A percentile compares a stretch with the other conserved stretches of the same genome.
phyloP scores from a whole-genome alignment of 2,888 invertebrate species.

The Xanthorhoe spadicearia region DNA sequence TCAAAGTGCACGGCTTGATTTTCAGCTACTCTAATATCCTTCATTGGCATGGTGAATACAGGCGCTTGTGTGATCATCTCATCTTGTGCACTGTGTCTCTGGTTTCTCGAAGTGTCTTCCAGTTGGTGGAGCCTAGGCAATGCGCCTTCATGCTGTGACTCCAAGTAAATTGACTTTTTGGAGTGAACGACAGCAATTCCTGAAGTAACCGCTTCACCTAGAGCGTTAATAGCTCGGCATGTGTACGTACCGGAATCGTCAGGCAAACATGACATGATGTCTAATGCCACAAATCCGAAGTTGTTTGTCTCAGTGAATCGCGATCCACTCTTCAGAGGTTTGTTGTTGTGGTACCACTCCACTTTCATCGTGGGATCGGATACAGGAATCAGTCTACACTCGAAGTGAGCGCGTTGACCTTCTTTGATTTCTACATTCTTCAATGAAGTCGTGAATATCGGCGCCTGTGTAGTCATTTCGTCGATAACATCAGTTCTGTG shows the following conservation, averaged over 20 bases:
- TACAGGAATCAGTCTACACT: conserved; percentile 96
- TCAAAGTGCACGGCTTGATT: conserved; percentile 97
- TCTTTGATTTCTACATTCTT: conserved; percentile 97
- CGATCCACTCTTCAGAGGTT: conserved; percentile 95
- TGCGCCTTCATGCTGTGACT: conserved; percentile 95
- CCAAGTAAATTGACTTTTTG: conserved; percentile 93
- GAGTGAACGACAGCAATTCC: conserved; percentile 93
- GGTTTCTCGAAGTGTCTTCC: conserved; percentile 91
- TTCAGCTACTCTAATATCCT: conserved; percentile 93
- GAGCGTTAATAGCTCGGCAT: conserved; percentile 94
- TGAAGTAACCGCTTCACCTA: conserved; percentile 97
- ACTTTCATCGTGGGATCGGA: conserved; percentile 97
- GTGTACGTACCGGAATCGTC: conserved; percentile 99
- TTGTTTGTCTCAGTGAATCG: conserved; percentile 98
- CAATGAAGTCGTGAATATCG: conserved; percentile 96
- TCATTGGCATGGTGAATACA: conserved; percentile 95
- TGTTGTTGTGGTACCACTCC: conserved; percentile 97
- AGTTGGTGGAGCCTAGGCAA: conserved; percentile 91
- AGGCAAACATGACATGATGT: conserved; percentile 97
- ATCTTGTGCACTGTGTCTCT: conserved; percentile 89
- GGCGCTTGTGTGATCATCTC: conserved; percentile 94
- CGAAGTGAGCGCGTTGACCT: conserved; percentile 97
- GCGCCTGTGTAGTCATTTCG: conserved; percentile 95
- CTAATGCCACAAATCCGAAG: conserved; percentile 98
- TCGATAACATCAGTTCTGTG: conserved; percentile 90